Evolutionary conservation across 2,113 vertebrate species (phyloP), one percentile per base, ranked within the genome.

Genomic region (Lethenteron reissneri): DNA sequence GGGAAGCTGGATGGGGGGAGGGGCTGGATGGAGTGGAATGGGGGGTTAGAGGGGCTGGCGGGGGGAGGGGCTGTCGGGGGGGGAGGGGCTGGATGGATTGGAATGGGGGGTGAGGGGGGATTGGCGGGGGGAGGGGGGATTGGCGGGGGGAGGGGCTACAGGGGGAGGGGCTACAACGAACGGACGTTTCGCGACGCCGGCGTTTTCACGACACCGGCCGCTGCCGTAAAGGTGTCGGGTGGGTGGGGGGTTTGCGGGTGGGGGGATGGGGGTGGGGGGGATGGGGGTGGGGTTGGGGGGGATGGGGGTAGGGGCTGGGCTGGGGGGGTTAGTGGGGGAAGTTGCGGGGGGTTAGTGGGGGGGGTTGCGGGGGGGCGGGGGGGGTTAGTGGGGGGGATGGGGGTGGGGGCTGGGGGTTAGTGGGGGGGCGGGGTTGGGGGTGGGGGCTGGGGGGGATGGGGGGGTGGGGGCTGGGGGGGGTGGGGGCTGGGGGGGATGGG

Each of bases 171-270:
- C 3, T 25, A 25, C 25, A 25, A 76, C 90, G 87, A 56, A 91
- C 83, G 2, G 88, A 85, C 72, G 90, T 88, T 73, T 92, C 89
- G 8, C 91, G 87, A 9, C 77, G 90, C 88, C 4, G 89, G 87
- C 70, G 91, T 92, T 71, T 90, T 88, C 79, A 89, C 89, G 76
- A 90, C 89, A 73, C 88, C 87, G 2, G 77, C 75, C 10, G 85
- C 87, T 89, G 75, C 25, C 17, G 4, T 12, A 5, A 69, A 21
- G 6, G 25, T 25, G 25, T 25, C 25, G 25, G 25, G 41, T 41
- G 41, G 41, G 4, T 10, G 41, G 58, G 17, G 17, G 17, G 17
- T 19, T 19, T 19, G 17, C 17, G 17, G 13, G 57, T 57, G 13
- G 5, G 10, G 56, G 1, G 17, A n/a, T 19, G 17, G 71, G 12